Conservation (phyloP, 2,797 vertebrate genomes). For the Poecilia velifera region DNA sequence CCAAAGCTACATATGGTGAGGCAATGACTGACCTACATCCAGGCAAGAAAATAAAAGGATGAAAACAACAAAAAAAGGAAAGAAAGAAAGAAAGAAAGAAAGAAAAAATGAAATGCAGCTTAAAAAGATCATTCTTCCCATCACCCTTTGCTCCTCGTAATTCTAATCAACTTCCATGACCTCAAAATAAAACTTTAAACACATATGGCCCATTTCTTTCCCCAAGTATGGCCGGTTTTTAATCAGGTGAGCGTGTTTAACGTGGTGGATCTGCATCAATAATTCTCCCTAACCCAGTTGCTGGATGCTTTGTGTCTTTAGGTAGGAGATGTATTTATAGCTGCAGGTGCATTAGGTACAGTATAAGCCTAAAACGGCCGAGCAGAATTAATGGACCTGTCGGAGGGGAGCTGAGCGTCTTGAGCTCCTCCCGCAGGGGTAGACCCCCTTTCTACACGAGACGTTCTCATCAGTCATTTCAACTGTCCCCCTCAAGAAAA, state of each 20-base stretch:
- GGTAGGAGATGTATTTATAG: slow-evolving; percentile 83
- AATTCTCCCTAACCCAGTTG: slow-evolving; percentile 76
- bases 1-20: neutral
- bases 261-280: slow-evolving; percentile 39
- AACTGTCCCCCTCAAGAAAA: slow-evolving; percentile 5
- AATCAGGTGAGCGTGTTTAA: slow-evolving; percentile 29
- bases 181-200: neutral
- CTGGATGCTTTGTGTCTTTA: slow-evolving; percentile 66
- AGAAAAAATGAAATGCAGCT: neutral
- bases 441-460: slow-evolving; percentile 65
- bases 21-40: neutral
- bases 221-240: neutral
- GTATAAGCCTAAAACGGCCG: slow-evolving; percentile 60
- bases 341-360: slow-evolving; percentile 76
- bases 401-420: slow-evolving; percentile 49
- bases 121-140: neutral
- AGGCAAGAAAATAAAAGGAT: neutral
- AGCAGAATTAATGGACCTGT: slow-evolving; percentile 76
- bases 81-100: neutral
- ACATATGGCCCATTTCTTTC: slow-evolving; percentile 15
- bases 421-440: slow-evolving; percentile 62
- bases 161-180: neutral
- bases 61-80: neutral
- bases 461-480: slow-evolving; percentile 35
- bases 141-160: neutral